Evolutionary conservation across 2,888 invertebrate genomes (phyloP), one percentile per base, ranked within the genome.

Genomic region (Patella ulyssiponensis): DNA sequence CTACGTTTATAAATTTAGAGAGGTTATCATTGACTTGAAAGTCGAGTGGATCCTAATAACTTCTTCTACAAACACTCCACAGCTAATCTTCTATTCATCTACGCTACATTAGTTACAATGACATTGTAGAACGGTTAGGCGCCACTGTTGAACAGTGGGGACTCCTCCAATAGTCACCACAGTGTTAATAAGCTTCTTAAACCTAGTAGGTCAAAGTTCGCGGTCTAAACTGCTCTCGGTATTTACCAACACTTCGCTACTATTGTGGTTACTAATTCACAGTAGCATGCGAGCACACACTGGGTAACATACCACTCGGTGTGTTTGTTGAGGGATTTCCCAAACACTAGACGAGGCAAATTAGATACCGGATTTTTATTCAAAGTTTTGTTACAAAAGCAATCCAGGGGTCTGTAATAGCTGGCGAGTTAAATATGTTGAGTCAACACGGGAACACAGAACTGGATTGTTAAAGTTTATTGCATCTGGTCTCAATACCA

Each of bases 221-320:
- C 64, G 20, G 20, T 64, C 20, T 64, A 15, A 64, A 64, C 64
- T 64, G 64, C 64, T 64, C 23, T 12, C 23, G 20, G 20, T 64
- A 20, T 64, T 64, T 64, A 23, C 64, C 64, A 64, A 64, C 64
- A 64, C 64, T 64, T 64, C 20, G 20, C 23, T 20, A 64, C 64
- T 64, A 64, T 64, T 64, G 64, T 64, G 64, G n/a, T 64, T 64
- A 64, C 64, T 64, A 64, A 64, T 64, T 64, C 64, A 64, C 20
- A 20, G 64, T 64, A 64, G n/a, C 64, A 20, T 64, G 64, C 11
- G 64, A 64, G 64, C 64, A 64, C 20, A 64, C 64, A 64, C n/a
- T n/a, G n/a, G 20, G 64, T 64, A 64, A 64, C 64, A 64, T 64
- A 64, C 64, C 64, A 20, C 64, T 15, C 64, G 64, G 7, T 20